Conservation (phyloP, 1,140 invertebrate genomes). For the Drosophila jambulina region DNA sequence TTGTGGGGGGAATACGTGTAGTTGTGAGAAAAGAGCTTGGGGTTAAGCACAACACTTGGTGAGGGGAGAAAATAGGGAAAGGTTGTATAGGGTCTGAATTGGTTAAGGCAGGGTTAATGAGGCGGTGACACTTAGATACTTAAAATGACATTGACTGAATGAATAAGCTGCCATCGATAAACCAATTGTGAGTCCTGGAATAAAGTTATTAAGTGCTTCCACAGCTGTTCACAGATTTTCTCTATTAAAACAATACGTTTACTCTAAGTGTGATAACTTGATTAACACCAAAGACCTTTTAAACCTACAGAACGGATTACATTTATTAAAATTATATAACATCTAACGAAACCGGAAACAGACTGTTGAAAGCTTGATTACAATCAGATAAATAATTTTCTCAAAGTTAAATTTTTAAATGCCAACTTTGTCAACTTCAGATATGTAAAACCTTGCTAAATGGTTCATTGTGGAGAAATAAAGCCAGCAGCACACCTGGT, state of each 20-base stretch:
- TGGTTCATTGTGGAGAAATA: constrained; percentile 6
- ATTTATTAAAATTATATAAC: no score
- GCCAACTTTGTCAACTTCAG: background rate
- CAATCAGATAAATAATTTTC: background rate
- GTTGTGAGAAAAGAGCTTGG: background rate
- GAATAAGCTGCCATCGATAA: constrained; percentile 3
- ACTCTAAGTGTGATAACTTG: no score
- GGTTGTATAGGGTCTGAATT: background rate
- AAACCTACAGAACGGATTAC: no score
- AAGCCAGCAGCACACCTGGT: constrained; percentile 13
- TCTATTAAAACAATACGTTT: no score
- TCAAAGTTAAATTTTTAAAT: background rate
- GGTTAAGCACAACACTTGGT: constrained; percentile 17
- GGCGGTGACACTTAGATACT: constrained; percentile 4
- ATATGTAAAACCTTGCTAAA: constrained; percentile 12
- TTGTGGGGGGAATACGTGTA: background rate
- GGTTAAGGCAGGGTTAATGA: constrained; percentile 6
- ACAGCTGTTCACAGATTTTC: background rate
- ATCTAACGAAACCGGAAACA: background rate
- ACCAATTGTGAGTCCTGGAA: background rate
- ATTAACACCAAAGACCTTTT: no score
- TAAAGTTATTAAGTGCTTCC: background rate
- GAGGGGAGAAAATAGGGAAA: background rate
- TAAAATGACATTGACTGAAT: constrained; percentile 22
- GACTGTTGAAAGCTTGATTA: background rate